Conservation (phyloP, 2,113 vertebrate genomes). For the Phalacrocorax aristotelis region DNA sequence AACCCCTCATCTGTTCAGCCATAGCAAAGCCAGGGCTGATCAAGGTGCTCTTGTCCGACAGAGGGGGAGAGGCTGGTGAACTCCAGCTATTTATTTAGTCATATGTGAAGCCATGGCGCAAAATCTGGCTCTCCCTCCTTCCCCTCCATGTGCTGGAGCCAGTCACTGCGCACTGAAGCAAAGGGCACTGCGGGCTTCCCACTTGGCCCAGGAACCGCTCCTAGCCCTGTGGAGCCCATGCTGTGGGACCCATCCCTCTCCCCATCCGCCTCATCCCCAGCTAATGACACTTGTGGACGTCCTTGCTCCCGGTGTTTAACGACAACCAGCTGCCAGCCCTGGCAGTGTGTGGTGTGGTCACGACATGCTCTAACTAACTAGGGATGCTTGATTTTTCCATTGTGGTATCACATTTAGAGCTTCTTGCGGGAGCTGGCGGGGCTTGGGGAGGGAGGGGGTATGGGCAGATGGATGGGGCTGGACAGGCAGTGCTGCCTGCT, state of each 20-base stretch:
- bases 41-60: background rate
- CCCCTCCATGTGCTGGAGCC: background rate
- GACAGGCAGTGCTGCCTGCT: background rate
- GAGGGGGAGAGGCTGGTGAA: background rate
- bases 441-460: background rate
- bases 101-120: background rate
- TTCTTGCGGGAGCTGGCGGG: background rate
- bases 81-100: conserved; percentile 28
- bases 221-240: background rate
- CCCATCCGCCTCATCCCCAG: background rate
- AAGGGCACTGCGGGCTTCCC: background rate
- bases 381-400: background rate
- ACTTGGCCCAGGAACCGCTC: background rate
- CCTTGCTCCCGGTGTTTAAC: background rate
- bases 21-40: background rate
- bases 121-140: background rate
- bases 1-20: background rate
- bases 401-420: background rate
- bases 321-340: background rate
- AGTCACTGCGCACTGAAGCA: background rate
- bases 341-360: background rate
- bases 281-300: background rate
- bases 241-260: background rate
- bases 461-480: background rate
- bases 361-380: background rate